Percentiles rank a stretch among this genome's conserved stretches.
Conservation (phyloP, 1,140 invertebrate species). For the Cydia splendana region DNA sequence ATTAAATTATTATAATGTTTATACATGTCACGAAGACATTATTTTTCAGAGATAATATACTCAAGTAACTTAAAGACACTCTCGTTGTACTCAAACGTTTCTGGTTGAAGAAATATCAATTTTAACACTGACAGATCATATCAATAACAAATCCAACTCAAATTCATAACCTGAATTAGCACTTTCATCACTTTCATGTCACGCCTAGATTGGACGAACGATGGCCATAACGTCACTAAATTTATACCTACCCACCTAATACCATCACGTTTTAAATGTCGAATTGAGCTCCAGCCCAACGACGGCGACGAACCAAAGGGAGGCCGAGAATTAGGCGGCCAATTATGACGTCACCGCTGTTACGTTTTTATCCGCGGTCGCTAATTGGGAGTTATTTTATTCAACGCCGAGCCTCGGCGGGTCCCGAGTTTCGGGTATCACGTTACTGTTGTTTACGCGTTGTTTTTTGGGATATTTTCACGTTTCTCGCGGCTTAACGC, state of each 20-base stretch:
- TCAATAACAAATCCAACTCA: too few relatives aligned
- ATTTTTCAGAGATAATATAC: too few relatives aligned
- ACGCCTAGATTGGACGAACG: too few relatives aligned
- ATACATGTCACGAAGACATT: too few relatives aligned
- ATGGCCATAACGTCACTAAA: too few relatives aligned
- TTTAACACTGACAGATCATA: too few relatives aligned
- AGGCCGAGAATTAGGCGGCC: not conserved
- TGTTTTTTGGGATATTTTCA: not conserved
- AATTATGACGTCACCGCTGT: constrained; percentile 20
- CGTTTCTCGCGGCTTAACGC: constrained; percentile 26
- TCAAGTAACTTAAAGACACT: too few relatives aligned
- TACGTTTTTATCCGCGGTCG: constrained; percentile 14
- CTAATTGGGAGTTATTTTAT: constrained; percentile 23
- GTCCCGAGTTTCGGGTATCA: not conserved
- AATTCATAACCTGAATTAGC: too few relatives aligned
- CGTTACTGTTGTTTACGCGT: not conserved
- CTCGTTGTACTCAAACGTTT: too few relatives aligned
- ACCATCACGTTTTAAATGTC: not conserved
- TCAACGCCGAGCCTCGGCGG: not conserved
- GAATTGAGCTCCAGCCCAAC: not conserved
- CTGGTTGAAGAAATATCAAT: too few relatives aligned
- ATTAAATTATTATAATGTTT: too few relatives aligned
- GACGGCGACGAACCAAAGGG: not conserved
- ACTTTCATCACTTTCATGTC: too few relatives aligned
- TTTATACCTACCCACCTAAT: not conserved